Conservation (phyloP, 2,113 vertebrate species). For the Pachyramphus minor region DNA sequence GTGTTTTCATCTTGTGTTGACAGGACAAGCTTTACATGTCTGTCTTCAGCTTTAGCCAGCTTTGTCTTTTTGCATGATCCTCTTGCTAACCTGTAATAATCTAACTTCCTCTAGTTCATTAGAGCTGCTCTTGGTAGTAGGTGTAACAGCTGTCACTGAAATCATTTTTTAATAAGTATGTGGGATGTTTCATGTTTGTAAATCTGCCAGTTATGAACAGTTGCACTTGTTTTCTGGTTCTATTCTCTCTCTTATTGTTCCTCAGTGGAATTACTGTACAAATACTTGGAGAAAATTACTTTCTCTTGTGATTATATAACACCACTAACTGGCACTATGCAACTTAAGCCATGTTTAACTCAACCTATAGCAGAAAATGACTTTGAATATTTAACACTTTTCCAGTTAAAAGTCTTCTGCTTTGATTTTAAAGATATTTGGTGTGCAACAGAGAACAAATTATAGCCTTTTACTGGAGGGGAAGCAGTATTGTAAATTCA, state of each 20-base stretch:
- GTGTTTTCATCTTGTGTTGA: neutral
- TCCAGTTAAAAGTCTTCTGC: neutral
- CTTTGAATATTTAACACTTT: neutral
- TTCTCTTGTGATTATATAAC: neutral
- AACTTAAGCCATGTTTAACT: neutral
- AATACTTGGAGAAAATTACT: slow-evolving; percentile 4
- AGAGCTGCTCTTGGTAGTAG: neutral
- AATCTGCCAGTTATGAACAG: slow-evolving; percentile 20
- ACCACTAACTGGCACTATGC: neutral
- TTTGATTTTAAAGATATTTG: neutral
- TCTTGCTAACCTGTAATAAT: neutral
- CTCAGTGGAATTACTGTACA: neutral
- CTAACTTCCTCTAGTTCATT: neutral
- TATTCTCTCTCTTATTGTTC: neutral
- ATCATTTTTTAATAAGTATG: neutral
- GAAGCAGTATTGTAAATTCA: neutral
- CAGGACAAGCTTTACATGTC: neutral
- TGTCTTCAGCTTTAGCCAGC: neutral
- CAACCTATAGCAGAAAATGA: neutral
- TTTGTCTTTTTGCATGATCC: neutral
- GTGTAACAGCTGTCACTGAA: slow-evolving; percentile 18
- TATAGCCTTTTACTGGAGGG: neutral
- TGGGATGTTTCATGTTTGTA: slow-evolving; percentile 5
- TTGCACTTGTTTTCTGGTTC: slow-evolving; percentile 3
- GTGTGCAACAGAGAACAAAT: neutral